A percentile compares a stretch with the other conserved stretches of the same genome.
Evolutionary conservation across 1,140 invertebrate species (phyloP).

Genomic region (Metopolophium dirhodum): DNA sequence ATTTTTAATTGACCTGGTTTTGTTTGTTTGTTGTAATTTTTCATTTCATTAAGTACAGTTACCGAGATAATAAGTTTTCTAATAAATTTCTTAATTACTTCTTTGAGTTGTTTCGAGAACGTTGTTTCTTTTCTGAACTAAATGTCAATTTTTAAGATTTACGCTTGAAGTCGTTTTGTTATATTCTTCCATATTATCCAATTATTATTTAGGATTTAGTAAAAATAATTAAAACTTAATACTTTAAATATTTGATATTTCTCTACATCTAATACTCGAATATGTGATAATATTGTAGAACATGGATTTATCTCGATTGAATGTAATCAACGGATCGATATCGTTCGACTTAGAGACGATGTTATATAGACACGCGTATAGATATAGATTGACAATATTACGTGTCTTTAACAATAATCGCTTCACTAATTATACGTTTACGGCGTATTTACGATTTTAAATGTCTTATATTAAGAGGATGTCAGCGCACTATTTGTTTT

Average conservation of each 20-base stretch:
- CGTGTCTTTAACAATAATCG: neutral
- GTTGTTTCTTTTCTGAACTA: neutral
- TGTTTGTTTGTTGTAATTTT: slow-evolving; percentile 51
- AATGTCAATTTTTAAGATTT: slow-evolving; percentile 41
- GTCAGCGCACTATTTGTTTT: too few relatives aligned
- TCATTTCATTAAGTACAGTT: slow-evolving; percentile 54
- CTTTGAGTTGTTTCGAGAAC: slow-evolving; percentile 10
- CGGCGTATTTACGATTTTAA: neutral
- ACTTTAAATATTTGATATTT: neutral
- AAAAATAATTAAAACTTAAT: neutral
- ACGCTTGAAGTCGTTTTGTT: neutral
- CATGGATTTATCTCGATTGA: neutral
- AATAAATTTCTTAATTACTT: slow-evolving; percentile 57
- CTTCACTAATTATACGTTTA: neutral
- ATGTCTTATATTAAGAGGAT: neutral
- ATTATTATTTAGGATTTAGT: neutral
- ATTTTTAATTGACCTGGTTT: slow-evolving; percentile 49
- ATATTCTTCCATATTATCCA: neutral
- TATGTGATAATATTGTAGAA: neutral
- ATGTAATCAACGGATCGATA: neutral
- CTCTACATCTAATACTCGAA: too few relatives aligned
- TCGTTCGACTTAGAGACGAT: neutral
- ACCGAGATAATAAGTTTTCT: slow-evolving; percentile 55
- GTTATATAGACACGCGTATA: neutral
- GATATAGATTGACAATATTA: neutral